Percentiles rank a stretch among this genome's conserved stretches.
Conservation (phyloP, 2,113 vertebrate genomes). For the Coryphaenoides rupestris region DNA sequence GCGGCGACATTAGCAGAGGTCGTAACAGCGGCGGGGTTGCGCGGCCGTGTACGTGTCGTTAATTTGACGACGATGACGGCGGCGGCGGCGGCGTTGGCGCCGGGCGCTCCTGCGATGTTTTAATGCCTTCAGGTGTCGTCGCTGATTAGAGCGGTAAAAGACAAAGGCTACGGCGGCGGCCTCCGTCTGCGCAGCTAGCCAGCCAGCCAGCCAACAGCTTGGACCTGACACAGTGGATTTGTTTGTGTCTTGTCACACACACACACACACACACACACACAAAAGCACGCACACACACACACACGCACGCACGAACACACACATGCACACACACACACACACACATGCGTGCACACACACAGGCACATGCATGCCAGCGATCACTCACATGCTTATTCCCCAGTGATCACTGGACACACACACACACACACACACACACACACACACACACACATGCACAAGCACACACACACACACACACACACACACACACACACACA, state of each 20-base stretch:
- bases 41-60: conserved; percentile 47
- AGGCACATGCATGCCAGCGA: too few relatives aligned
- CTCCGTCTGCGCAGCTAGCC: too few relatives aligned
- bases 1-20: conserved; percentile 23
- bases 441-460: too few relatives aligned
- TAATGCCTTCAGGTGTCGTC: conserved; percentile 56
- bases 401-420: too few relatives aligned
- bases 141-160: conserved; percentile 57
- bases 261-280: conserved; percentile 4
- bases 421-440: too few relatives aligned
- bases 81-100: too few relatives aligned
- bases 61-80: conserved; percentile 57
- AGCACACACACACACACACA: too few relatives aligned
- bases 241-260: not conserved
- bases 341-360: too few relatives aligned
- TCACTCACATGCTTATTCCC: not conserved
- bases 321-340: too few relatives aligned
- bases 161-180: conserved; percentile 29
- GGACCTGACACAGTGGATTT: not conserved
- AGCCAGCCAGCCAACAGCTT: conserved; percentile 8
- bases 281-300: conserved; percentile 1
- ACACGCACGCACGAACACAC: too few relatives aligned
- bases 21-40: conserved; percentile 28
- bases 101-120: conserved; percentile 37
- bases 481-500: too few relatives aligned